phyloP scores from a whole-genome alignment of 1,140 invertebrate genomes.

The Tetramorium simillimum region DNA sequence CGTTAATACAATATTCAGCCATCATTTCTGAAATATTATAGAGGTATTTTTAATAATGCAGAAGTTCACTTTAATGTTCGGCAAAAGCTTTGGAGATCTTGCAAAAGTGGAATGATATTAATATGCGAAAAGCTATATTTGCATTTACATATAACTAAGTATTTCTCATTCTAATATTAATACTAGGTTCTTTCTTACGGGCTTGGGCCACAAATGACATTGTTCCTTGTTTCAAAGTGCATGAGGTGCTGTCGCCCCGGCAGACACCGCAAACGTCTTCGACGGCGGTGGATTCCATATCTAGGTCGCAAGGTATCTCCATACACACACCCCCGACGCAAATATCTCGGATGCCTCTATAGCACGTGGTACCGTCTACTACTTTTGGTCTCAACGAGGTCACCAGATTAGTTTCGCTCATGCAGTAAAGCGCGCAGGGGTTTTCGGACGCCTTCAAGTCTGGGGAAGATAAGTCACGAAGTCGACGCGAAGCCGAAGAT shows the following conservation, averaged over 20 bases:
- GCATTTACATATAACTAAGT: not conserved
- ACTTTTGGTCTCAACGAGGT: slow-evolving; percentile 77
- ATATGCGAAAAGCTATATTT: not conserved
- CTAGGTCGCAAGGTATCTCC: slow-evolving; percentile 87
- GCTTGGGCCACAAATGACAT: slow-evolving; percentile 53
- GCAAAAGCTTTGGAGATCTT: not conserved
- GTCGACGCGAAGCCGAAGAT: not conserved
- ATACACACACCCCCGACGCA: slow-evolving; percentile 85
- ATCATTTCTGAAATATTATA: not conserved
- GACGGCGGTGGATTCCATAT: slow-evolving; percentile 86
- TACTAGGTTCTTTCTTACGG: slow-evolving; percentile 49
- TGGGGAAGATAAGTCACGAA: slow-evolving; percentile 11
- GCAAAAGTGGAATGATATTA: not conserved
- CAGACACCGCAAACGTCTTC: slow-evolving; percentile 88
- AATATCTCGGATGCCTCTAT: slow-evolving; percentile 84
- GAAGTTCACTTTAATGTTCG: not conserved
- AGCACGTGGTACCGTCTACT: slow-evolving; percentile 85
- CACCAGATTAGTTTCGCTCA: slow-evolving; percentile 83
- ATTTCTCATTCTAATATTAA: not conserved
- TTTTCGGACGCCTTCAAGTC: slow-evolving; percentile 78
- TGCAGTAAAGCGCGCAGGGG: slow-evolving; percentile 85
- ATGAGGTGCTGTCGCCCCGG: slow-evolving; percentile 87
- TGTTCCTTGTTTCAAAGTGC: slow-evolving; percentile 76
- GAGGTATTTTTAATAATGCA: slow-evolving; percentile 8
- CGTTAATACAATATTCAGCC: not conserved